Base-by-base conservation (phyloP, 2,888 invertebrate species). In the Calephelis perditalis region DNA sequence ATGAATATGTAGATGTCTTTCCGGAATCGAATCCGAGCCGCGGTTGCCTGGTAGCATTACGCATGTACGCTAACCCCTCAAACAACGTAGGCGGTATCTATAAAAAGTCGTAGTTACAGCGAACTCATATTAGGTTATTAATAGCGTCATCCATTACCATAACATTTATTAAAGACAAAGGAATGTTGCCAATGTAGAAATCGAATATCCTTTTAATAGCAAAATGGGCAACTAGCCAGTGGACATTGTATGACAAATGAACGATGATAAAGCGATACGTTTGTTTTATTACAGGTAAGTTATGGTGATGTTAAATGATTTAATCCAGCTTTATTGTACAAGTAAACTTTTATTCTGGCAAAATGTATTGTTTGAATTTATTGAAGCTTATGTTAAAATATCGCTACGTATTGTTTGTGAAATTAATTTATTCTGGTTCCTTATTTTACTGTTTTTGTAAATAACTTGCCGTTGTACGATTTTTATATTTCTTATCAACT, bases 251-350 rank as follows among this genome's bases (percentile, higher is more conserved):
- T 52, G 52, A 52, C 60, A 35, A 57, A 44, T 65, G 63, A 65
- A 63, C 46, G 58, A 62, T 73, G 75, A 76, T 70, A 68, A 70
- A 65, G 66, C 64, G 73, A 73, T 67, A 69, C 71, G 74, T 75
- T 75, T 70, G 67, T 70, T 75, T 75, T 71, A 69, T 76, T 78
- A 65, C 76, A 76, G 64, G 68, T 68, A 65, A 65, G 64, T 65
- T 55, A 15, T 55, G 52, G 44, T 55, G 52, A 62, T 49, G n/a
- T 62, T 57, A 26, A 52, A 15, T 62, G 56, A 46, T 52, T 56
- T 57, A 52, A 55, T 46, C 46, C 40, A 15, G 36, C 26, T 54
- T 56, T 43, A 55, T 59, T 46, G 66, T 63, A 15, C 15, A 57
- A 64, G 63, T 65, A 63, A 52, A 52, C 52, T 52, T 52, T 52